A percentile compares a stretch with the other conserved stretches of the same genome.
Evolutionary conservation across 2,113 vertebrate genomes (phyloP).

Genomic region (Eretmochelys imbricata): DNA sequence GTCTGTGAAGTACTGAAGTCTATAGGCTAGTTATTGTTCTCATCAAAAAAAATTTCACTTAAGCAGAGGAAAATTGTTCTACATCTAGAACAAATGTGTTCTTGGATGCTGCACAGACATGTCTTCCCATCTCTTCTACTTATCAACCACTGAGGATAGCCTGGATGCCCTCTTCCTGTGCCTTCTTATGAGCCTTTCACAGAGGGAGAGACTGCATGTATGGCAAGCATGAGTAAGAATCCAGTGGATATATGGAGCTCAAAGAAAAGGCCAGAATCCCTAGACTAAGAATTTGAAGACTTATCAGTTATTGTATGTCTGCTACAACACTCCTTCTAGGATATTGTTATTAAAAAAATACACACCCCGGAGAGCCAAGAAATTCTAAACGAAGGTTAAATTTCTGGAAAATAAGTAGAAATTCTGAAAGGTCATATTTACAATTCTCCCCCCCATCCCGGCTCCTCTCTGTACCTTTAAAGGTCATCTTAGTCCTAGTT

Average conservation of each 20-base stretch:
- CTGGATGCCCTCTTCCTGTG: neutral
- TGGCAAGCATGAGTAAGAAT: too few species aligned
- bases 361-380: neutral
- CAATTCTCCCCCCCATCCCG: fast-evolving
- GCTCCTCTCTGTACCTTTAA: neutral
- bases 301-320: fast-evolving
- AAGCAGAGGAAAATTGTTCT: neutral
- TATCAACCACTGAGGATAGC: fast-evolving
- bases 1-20: neutral
- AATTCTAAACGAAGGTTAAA: too few species aligned
- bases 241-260: too few species aligned
- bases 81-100: fast-evolving
- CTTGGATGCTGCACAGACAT: neutral
- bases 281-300: too few species aligned
- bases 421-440: fast-evolving
- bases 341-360: neutral
- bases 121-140: fast-evolving
- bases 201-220: neutral
- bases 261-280: too few species aligned
- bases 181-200: neutral
- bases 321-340: neutral
- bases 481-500: neutral
- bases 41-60: neutral
- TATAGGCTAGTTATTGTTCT: neutral
- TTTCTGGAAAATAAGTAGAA: neutral